phyloP scores from a whole-genome alignment of 1,140 invertebrate genomes.

The Trichonephila clavata region DNA sequence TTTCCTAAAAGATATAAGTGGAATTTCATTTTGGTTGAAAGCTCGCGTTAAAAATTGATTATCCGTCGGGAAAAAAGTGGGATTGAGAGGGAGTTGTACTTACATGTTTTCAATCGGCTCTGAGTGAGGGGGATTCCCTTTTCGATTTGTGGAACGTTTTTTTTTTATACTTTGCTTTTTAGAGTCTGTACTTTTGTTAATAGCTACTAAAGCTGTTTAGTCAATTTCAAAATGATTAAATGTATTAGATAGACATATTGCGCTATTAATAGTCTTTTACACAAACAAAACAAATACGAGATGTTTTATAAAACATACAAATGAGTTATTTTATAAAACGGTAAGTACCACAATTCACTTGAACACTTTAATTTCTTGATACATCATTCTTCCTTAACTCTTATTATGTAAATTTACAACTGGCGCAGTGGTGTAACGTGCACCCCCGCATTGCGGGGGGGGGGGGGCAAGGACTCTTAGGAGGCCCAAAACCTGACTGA shows the following conservation, averaged over 20 bases:
- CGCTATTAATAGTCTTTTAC: background rate
- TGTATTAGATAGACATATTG: background rate
- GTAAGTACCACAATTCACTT: no score
- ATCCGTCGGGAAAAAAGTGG: conserved; percentile 11
- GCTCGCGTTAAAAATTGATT: conserved; percentile 70
- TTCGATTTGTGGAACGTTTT: background rate
- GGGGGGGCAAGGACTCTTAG: no score
- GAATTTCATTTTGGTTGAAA: conserved; percentile 72
- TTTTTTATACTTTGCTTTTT: background rate
- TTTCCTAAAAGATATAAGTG: conserved; percentile 58
- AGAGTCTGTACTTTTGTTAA: conserved; percentile 1
- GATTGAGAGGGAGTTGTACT: conserved; percentile 61
- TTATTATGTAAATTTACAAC: no score
- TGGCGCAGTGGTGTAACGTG: no score
- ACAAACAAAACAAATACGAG: background rate
- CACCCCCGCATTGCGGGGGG: no score
- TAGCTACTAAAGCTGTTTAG: conserved; percentile 21
- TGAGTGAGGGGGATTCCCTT: conserved; percentile 9
- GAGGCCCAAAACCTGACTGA: no score
- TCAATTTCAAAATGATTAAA: conserved; percentile 3
- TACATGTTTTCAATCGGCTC: conserved; percentile 30
- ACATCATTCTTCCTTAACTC: no score
- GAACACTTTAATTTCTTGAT: no score
- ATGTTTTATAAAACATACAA: background rate
- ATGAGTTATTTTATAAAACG: no score